Percentiles rank a stretch among this genome's conserved stretches.
Conservation (phyloP, 2,113 vertebrate species). For the Callorhinus ursinus region DNA sequence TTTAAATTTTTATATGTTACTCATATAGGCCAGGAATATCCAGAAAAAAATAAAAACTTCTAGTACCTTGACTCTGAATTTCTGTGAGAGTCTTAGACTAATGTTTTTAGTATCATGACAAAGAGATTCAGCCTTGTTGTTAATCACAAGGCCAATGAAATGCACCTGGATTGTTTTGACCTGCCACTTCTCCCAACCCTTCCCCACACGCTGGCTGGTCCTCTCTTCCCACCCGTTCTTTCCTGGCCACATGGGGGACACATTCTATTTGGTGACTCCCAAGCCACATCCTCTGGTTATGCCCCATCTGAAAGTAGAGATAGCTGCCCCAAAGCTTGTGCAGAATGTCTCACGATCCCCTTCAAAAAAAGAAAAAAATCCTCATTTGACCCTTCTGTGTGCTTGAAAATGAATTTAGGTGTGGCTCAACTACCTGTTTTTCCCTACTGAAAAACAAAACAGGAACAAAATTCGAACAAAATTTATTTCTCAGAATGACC, state of each 20-base stretch:
- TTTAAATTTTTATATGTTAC: not conserved
- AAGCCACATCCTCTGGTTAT: not conserved
- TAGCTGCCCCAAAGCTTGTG: not conserved
- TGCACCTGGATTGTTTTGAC: not conserved
- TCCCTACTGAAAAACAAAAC: not conserved
- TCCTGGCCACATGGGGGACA: not conserved
- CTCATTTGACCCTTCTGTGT: not conserved
- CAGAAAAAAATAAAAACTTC: not conserved
- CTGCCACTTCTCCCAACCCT: not conserved
- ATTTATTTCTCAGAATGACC: not conserved
- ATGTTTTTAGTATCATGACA: not conserved
- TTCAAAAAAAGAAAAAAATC: not conserved
- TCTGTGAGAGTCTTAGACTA: not conserved
- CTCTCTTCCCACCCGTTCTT: not conserved
- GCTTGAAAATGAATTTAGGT: slow-evolving; percentile 26
- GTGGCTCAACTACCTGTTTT: not conserved
- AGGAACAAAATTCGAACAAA: not conserved
- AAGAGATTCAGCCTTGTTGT: not conserved
- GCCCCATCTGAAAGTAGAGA: not conserved
- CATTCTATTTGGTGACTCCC: not conserved
- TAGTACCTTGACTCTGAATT: not conserved
- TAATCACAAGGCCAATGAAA: not conserved
- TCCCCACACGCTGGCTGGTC: not conserved
- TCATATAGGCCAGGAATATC: not conserved
- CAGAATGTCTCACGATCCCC: not conserved